A percentile compares a stretch with the other conserved stretches of the same genome.
Conservation (phyloP, 2,888 invertebrate species). For the Lithophane socia region DNA sequence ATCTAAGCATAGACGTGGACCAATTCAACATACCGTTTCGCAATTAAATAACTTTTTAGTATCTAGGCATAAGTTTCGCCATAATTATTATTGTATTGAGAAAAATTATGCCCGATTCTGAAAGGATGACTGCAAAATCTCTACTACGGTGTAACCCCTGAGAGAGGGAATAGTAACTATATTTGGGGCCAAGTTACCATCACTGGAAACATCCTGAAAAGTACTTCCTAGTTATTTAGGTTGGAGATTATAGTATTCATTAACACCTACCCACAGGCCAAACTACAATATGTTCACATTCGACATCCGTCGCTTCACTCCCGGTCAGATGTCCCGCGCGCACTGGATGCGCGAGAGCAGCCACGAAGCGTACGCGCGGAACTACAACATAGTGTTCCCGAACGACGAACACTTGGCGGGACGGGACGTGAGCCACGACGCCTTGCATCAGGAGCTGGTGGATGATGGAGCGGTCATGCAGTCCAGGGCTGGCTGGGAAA, state of each 20-base stretch:
- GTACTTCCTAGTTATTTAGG: background rate
- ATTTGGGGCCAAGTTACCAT: background rate
- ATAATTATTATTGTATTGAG: background rate
- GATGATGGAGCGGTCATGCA: slow-evolving; percentile 96
- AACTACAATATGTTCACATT: slow-evolving; percentile 96
- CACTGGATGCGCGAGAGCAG: slow-evolving; percentile 95
- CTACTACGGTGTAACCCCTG: background rate
- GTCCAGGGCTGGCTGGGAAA: slow-evolving; percentile 96
- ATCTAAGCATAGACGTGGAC: background rate
- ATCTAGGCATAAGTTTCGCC: background rate
- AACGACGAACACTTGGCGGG: slow-evolving; percentile 96
- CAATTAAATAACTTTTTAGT: slow-evolving; percentile 2
- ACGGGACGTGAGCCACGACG: slow-evolving; percentile 90
- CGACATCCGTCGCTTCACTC: slow-evolving; percentile 96
- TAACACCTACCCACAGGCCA: slow-evolving; percentile 88
- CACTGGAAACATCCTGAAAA: background rate
- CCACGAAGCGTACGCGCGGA: slow-evolving; percentile 97
- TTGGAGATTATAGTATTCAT: background rate
- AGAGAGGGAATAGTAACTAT: background rate
- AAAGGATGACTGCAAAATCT: background rate
- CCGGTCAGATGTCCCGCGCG: slow-evolving; percentile 92
- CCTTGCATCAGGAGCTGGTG: slow-evolving; percentile 91
- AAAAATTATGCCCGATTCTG: background rate
- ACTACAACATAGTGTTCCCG: slow-evolving; percentile 94
- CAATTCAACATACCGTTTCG: background rate